These are phyloP conservation scores for Odocoileus virginianus DNA, from an alignment of 2,113 vertebrate genomes.

Conservation along the genomic window DNA sequence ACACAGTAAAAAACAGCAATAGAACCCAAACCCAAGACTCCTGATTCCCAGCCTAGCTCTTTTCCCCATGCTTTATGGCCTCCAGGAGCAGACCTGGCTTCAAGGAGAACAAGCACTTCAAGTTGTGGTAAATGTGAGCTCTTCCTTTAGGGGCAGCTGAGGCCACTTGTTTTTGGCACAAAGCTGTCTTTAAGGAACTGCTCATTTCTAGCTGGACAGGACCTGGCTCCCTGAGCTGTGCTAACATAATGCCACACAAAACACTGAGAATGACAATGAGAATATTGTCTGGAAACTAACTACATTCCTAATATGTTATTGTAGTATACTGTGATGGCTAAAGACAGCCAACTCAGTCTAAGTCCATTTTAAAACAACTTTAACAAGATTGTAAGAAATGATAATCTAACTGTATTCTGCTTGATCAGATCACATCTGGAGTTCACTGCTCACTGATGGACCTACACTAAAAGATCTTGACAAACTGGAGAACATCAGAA, in stretches of 20 bases:
- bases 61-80: not conserved
- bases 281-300: not conserved
- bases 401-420: not conserved
- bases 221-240: not conserved
- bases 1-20: not conserved
- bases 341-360: not conserved
- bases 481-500: not conserved
- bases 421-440: not conserved
- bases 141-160: not conserved
- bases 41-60: not conserved
- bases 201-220: not conserved
- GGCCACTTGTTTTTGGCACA: not conserved
- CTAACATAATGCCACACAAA: not conserved
- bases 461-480: not conserved
- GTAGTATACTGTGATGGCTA: not conserved
- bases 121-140: not conserved
- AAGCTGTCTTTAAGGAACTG: not conserved
- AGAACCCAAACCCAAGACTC: not conserved
- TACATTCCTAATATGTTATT: not conserved
- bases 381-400: not conserved
- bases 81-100: not conserved
- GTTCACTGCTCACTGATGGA: not conserved
- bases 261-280: not conserved
- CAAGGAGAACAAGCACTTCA: not conserved
- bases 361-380: not conserved